Base-by-base conservation (phyloP, 2,113 vertebrate species). In the Myiozetetes cayanensis region DNA sequence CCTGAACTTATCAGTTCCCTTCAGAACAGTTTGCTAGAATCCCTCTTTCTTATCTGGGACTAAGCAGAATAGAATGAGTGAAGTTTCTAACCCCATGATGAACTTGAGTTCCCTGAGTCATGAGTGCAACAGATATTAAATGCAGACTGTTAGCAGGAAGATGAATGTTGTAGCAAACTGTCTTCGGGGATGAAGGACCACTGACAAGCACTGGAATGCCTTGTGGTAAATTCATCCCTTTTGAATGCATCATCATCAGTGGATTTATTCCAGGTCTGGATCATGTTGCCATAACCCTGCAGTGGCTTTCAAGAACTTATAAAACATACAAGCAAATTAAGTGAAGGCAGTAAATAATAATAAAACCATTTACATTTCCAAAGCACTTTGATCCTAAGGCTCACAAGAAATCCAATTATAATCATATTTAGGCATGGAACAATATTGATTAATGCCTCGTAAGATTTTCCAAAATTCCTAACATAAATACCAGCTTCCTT, bases 41-140 rank as follows among this genome's bases (percentile, higher is more conserved):
- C 27, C n/a, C 81, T 39, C 33, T n/a, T 94, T 89, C 30, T 82
- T 87, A 75, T 50, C 56, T 74, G 37, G 22, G 53, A 92, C 73
- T 67, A 58, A 70, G 63, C 37, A 92, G 43, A 89, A 90, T 75
- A 81, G 55, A 91, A 87, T 72, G 19, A 94, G 39, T 61, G 27
- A 59, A 50, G 55, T 77, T 88, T 86, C 63, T 56, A 91, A 78
- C 3, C 56, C 53, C 49, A 65, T 7, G 20, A 84, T 72, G 66
- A 94, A 91, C 76, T 75, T 68, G 47, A n/a, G 22, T 84, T 96
- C 61, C 77, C 68, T 37, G 49, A 91, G 73, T 95, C 70, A 82
- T 52, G 41, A 94, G 24, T 66, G 49, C n/a, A 87, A 89, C 23
- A 24, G 39, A 61, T 74, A 92, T 74, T 74, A 94, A 89, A 92